These are phyloP conservation scores for Sebastes schlegelii DNA, from an alignment of 2,113 vertebrate genomes.

Conservation along the genomic window DNA sequence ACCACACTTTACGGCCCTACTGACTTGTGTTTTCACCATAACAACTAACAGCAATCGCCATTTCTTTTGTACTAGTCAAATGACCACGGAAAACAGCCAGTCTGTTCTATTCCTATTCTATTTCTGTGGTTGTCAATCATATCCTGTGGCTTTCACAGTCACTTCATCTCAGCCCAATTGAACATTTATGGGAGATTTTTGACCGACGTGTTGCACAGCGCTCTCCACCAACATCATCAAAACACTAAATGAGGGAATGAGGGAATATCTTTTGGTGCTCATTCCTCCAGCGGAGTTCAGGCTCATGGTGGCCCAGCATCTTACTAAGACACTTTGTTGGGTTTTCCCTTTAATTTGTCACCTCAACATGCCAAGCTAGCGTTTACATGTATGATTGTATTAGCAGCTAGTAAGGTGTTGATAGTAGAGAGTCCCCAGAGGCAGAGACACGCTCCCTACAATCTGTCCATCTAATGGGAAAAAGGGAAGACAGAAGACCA, in stretches of 20 bases:
- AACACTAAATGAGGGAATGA: neutral
- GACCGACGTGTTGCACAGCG: neutral
- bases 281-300: neutral
- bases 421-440: constrained; percentile 16
- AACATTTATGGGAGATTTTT: neutral
- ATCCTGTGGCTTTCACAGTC: neutral
- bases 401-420: constrained; percentile 30
- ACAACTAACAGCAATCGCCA: too few species aligned
- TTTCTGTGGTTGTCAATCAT: neutral
- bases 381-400: constrained; percentile 20
- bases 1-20: too few species aligned
- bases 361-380: neutral
- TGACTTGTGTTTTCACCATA: too few species aligned
- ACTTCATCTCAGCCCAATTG: neutral
- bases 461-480: constrained; percentile 62
- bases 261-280: neutral
- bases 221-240: neutral
- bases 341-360: constrained; percentile 4
- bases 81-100: too few species aligned
- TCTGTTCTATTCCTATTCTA: too few species aligned
- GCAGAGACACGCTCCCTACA: constrained; percentile 38
- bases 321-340: neutral
- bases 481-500: constrained; percentile 55
- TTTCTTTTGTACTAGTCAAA: too few species aligned
- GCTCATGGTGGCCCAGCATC: neutral